Conservation (phyloP, 2,888 invertebrate genomes). For the Steromphala cineraria region DNA sequence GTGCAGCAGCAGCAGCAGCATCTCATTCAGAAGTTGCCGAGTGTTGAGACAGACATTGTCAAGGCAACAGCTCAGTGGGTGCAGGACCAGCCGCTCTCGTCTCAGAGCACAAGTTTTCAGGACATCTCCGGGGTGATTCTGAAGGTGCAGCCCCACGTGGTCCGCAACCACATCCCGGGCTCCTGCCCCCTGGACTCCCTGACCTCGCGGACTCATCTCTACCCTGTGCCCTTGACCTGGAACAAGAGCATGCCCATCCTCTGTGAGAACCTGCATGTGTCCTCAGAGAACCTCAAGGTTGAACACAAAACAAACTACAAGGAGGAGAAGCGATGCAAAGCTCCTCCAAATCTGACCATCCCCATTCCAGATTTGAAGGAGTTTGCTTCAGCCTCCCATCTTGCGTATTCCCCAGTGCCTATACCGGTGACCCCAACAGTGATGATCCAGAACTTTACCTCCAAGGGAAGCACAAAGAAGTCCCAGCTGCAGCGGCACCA, state of each 20-base stretch:
- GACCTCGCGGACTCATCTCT: background rate
- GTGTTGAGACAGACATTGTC: conserved; percentile 6
- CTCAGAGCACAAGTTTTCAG: conserved; percentile 31
- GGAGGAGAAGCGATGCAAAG: background rate
- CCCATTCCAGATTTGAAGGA: conserved; percentile 5
- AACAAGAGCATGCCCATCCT: conserved; percentile 43
- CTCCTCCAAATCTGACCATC: conserved; percentile 30
- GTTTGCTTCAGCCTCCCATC: background rate
- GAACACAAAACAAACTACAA: background rate
- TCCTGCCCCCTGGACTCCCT: conserved; percentile 1
- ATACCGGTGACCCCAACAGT: conserved; percentile 46
- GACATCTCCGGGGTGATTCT: conserved; percentile 37
- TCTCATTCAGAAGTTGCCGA: conserved; percentile 14
- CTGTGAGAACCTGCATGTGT: conserved; percentile 24
- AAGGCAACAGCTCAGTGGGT: conserved; percentile 49
- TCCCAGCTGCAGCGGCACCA: conserved; percentile 8
- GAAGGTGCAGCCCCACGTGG: conserved; percentile 28
- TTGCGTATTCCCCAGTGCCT: conserved; percentile 39
- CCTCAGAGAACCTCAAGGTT: background rate
- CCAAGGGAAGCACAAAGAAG: background rate
- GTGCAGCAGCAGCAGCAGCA: background rate
- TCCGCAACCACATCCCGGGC: conserved; percentile 18
- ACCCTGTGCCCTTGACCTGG: conserved; percentile 22
- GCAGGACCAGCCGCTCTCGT: conserved; percentile 45
- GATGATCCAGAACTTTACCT: conserved; percentile 39